Conservation (phyloP, 2,888 invertebrate species). For the Hydrotaea diabolus region DNA sequence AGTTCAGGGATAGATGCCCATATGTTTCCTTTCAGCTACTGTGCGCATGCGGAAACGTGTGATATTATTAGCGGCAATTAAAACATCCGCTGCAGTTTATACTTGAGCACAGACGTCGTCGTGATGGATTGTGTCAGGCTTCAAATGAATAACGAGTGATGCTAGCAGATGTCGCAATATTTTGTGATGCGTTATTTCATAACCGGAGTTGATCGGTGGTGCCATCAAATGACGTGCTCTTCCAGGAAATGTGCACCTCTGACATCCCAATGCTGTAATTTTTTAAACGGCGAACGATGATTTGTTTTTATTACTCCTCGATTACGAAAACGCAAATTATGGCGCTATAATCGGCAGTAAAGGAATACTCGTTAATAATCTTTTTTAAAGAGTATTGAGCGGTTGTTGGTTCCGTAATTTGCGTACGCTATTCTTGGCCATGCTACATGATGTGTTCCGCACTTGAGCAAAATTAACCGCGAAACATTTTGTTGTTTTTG, state of each 20-base stretch:
- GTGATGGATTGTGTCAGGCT: neutral
- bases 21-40: neutral
- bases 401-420: no score
- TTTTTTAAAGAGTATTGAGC: no score
- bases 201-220: no score
- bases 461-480: no score
- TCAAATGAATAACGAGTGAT: neutral
- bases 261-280: neutral
- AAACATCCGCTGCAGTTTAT: neutral
- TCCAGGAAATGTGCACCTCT: neutral
- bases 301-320: no score
- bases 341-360: no score
- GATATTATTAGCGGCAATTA: neutral
- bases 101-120: neutral
- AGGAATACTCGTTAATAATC: no score
- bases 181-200: neutral
- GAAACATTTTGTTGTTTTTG: no score
- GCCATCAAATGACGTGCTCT: neutral
- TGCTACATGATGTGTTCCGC: no score
- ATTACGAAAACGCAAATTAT: no score
- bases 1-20: neutral
- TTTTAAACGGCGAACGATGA: neutral
- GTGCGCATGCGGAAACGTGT: neutral
- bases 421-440: no score
- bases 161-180: neutral